Conservation (phyloP, 2,888 invertebrate species). For the Desoria tigrina region DNA sequence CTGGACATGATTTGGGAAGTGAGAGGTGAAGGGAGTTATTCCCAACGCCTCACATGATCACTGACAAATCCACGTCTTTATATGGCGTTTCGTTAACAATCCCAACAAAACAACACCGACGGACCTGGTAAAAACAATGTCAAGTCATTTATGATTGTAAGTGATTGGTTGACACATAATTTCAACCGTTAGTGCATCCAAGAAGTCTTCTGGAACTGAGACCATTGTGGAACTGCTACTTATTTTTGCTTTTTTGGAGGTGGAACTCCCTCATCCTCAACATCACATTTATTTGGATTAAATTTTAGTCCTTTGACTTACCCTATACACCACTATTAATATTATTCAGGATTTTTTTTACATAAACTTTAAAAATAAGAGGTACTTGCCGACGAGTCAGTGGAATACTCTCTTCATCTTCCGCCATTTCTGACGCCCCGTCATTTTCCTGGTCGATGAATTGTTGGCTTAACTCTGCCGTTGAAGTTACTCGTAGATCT, state of each 20-base stretch:
- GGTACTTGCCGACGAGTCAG: constrained; percentile 9
- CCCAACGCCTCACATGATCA: constrained; percentile 98
- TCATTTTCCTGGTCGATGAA: too few relatives aligned
- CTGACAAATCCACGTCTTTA: constrained; percentile 90
- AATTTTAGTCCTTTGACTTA: too few relatives aligned
- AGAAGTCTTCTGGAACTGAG: constrained; percentile 70
- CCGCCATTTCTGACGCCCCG: too few relatives aligned
- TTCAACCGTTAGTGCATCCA: constrained; percentile 74
- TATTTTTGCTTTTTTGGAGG: constrained; percentile 32
- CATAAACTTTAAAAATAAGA: background rate
- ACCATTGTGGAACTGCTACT: background rate
- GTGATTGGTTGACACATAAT: constrained; percentile 74
- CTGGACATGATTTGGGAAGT: constrained; percentile 86
- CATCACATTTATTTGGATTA: background rate
- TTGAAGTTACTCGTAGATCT: constrained; percentile 37
- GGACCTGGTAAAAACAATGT: too few relatives aligned
- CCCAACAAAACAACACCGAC: constrained; percentile 99
- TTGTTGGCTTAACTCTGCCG: too few relatives aligned
- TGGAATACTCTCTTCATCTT: too few relatives aligned
- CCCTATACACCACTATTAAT: constrained; percentile 14
- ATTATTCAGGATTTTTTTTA: constrained; percentile 21
- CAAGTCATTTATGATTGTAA: too few relatives aligned
- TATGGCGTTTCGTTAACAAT: constrained; percentile 91
- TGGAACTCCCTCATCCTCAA: constrained; percentile 32
- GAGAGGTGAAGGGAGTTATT: constrained; percentile 88